Evolutionary conservation across 2,113 vertebrate genomes (phyloP), one percentile per base, ranked within the genome.

Genomic region (Cervus canadensis): DNA sequence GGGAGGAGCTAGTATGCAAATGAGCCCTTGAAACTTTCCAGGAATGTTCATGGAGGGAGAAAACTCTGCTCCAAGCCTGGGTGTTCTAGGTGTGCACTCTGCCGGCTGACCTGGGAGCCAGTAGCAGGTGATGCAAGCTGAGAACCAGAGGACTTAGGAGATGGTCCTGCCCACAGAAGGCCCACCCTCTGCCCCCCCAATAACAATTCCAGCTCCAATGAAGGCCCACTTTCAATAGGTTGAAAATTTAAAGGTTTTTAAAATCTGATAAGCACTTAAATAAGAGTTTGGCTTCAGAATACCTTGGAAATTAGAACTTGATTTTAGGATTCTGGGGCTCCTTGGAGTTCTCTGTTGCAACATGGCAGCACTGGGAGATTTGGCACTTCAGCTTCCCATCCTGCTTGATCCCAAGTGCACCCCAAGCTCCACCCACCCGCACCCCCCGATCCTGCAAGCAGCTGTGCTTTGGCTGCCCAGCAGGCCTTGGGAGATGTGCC

Each of bases 141-240:
- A 10, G 36, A 28, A 4, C 19, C 2, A 13, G 15, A 57, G 14
- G 79, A 50, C 23, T 52, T 7, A 48, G 14, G 33, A 89, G 71
- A 43, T 3, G 26, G 25, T 36, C 9, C 48, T 36, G 74, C 36
- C 16, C 67, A 12, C 21, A 16, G 74, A 7, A 25, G 60, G 26
- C 25, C 36, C 5, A 6, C 19, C 36, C 23, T 43, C 36, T 6
- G 1, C 40, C 13, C 1, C 45, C n/a, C 1, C 6, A 16, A 45
- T 14, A 2, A 43, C 21, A 78, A 79, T 36, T 60, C 83, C 50
- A 25, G 74, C 16, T 85, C 87, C 60, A 50, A 33, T 0, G 23
- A 43, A 84, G 43, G 59, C 17, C 48, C 48, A 21, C 13, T 23
- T 28, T 12, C 36, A 36, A 9, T 2, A 54, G 28, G 28, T 10